These are phyloP conservation scores for Brachionichthys hirsutus DNA, from an alignment of 2,113 vertebrate genomes.

Conservation along the genomic window DNA sequence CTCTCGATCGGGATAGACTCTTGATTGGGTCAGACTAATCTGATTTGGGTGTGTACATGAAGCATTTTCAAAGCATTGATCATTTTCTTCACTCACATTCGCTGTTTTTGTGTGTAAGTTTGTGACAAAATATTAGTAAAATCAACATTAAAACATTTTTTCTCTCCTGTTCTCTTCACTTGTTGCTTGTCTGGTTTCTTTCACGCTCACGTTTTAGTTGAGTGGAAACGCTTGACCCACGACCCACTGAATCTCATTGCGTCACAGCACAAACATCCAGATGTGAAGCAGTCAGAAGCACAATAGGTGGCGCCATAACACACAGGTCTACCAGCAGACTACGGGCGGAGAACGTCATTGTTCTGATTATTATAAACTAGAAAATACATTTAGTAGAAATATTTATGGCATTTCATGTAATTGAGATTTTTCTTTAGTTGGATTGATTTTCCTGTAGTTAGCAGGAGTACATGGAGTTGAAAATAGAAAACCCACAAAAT, in stretches of 20 bases:
- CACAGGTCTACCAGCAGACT: neutral
- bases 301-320: constrained; percentile 64
- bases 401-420: neutral
- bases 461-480: too few relatives aligned
- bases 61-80: neutral
- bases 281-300: neutral
- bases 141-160: constrained; percentile 29
- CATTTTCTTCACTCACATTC: constrained; percentile 19
- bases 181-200: neutral
- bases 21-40: too few relatives aligned
- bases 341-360: neutral
- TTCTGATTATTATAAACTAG: neutral
- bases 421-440: neutral
- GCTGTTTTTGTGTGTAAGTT: constrained; percentile 30
- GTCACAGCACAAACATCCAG: neutral
- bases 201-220: too few relatives aligned
- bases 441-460: too few relatives aligned
- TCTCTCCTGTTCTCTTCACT: neutral
- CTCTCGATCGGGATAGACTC: too few relatives aligned
- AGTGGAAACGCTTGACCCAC: neutral
- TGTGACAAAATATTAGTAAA: constrained; percentile 67
- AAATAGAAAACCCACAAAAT: too few relatives aligned
- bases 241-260: neutral
- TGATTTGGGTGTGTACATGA: too few relatives aligned
- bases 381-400: neutral